Base-by-base conservation (phyloP, 2,888 invertebrate species). In the Anoncus sp. region DNA sequence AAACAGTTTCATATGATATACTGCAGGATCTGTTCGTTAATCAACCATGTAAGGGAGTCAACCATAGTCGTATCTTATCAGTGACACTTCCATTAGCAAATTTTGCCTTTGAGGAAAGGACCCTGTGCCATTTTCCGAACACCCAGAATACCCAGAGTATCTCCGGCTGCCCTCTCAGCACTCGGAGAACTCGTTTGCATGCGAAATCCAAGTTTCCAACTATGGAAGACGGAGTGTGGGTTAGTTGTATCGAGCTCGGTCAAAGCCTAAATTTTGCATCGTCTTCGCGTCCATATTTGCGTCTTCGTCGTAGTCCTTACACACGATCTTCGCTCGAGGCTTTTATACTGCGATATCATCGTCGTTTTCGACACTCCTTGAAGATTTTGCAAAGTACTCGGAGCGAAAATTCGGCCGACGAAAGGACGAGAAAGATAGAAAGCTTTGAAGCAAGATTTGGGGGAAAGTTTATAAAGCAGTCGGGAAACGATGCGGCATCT, bases 381-480 rank as follows among this genome's bases (percentile, higher is more conserved):
- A 35, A 70, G 66, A 47, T 35, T 72, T 49, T 20, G 47, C 43
- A 1, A 35, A 65, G 60, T 70, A 38, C 43, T 31, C 14, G 62
- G 27, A 22, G 27, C 22, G 55, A 71, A 49, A 55, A 62, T 66
- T 57, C 31, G 22, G 22, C 27, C 53, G 67, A 63, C 47, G 76
- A 71, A 62, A 55, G 24, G 53, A 51, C 38, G 14, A 60, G 62
- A 63, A 35, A 53, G 67, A 63, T 49, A 40, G 62, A 45, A 47
- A 55, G 66, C 60, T 60, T 51, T 14, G 38, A 27, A n/a, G 51
- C 4, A 24, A 78, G 82, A 83, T 86, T 83, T 84, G 77, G 77
- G 76, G 40, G 22, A 77, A 85, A 86, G 85, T 86, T 86, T 86
- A 82, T 85, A 85, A 86, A 87, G 85, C 66, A 51, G 75, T 43